phyloP scores from a whole-genome alignment of 2,113 vertebrate species.

The Vidua macroura region DNA sequence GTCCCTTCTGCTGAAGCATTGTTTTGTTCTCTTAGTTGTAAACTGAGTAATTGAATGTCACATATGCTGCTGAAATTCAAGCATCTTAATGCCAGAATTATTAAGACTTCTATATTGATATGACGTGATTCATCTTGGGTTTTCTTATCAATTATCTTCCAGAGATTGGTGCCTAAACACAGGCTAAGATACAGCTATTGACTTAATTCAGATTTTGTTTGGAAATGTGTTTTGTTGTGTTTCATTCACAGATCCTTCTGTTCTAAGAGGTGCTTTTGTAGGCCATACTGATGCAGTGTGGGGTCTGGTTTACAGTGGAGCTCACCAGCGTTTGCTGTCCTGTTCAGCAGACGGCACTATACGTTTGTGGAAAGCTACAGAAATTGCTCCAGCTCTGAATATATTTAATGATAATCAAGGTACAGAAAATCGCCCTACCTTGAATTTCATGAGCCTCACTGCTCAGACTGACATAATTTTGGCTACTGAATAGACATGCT shows the following conservation, averaged over 20 bases:
- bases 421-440: slow-evolving; percentile 41
- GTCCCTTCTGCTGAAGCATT: neutral
- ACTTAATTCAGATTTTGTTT: neutral
- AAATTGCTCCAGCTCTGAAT: slow-evolving; percentile 83
- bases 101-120: neutral
- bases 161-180: neutral
- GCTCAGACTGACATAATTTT: neutral
- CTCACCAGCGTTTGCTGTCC: slow-evolving; percentile 90
- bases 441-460: neutral
- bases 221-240: neutral
- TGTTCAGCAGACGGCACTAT: slow-evolving; percentile 97
- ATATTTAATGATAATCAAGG: slow-evolving; percentile 92
- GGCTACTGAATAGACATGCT: neutral
- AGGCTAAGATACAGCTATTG: neutral
- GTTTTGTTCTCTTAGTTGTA: neutral
- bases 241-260: slow-evolving; percentile 82
- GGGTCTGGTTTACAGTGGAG: slow-evolving; percentile 91
- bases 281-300: slow-evolving; percentile 94
- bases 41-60: neutral
- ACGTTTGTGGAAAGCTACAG: slow-evolving; percentile 88
- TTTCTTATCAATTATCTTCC: neutral
- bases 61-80: neutral
- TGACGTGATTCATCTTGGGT: neutral
- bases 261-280: slow-evolving; percentile 85
- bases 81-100: neutral